Percentiles rank a stretch among this genome's conserved stretches.
These are phyloP conservation scores for Dicranocentrus wangi DNA, from an alignment of 2,888 invertebrate genomes.

Conservation along the genomic window DNA sequence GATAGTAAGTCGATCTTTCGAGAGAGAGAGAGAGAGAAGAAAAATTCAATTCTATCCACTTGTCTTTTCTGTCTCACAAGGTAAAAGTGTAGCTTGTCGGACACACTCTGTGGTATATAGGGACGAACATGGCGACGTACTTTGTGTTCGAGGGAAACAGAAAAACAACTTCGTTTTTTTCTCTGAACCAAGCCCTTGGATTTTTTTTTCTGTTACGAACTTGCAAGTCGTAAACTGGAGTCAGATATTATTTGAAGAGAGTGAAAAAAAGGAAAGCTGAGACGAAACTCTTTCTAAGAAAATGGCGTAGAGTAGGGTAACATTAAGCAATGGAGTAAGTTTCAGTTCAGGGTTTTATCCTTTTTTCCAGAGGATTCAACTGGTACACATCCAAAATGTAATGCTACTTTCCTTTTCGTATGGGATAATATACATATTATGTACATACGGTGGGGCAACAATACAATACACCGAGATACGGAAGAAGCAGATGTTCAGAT, in stretches of 20 bases:
- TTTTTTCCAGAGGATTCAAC: constrained; percentile 17
- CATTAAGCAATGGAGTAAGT: neutral
- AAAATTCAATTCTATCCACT: constrained; percentile 27
- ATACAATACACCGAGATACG: constrained; percentile 28
- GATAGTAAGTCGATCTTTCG: constrained; percentile 9
- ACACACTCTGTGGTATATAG: no score
- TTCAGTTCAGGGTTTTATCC: constrained; percentile 5
- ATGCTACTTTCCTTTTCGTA: constrained; percentile 3
- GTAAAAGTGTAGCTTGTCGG: no score
- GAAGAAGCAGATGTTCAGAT: constrained; percentile 41
- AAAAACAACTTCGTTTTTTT: no score
- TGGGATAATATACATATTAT: neutral
- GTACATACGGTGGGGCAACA: constrained; percentile 25
- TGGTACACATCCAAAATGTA: neutral
- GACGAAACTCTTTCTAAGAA: neutral
- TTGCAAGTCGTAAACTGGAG: neutral
- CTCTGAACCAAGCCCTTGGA: no score
- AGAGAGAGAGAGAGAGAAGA: no score
- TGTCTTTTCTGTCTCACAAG: no score
- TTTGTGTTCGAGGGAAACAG: no score
- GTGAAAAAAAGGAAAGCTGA: neutral
- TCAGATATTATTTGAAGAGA: constrained; percentile 2
- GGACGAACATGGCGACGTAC: no score
- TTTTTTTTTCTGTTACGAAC: no score
- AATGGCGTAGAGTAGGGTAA: neutral